Evolutionary conservation across 1,140 invertebrate genomes (phyloP).

Genomic region (Drosophila biarmipes): DNA sequence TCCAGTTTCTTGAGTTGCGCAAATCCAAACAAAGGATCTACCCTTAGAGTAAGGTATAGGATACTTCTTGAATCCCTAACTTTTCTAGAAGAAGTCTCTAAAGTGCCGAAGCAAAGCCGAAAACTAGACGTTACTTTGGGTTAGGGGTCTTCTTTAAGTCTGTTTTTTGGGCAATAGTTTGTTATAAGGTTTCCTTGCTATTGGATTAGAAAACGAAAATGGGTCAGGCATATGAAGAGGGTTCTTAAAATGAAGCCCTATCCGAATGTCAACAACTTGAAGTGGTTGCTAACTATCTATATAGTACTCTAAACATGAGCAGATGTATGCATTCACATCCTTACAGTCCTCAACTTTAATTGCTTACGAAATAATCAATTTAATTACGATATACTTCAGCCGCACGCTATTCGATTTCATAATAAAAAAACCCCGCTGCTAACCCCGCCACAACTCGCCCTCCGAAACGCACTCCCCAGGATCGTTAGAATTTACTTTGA

Average conservation of each 20-base stretch:
- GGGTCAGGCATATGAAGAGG: not conserved
- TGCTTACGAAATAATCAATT: not conserved
- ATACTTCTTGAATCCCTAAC: not conserved
- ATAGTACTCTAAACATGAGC: not conserved
- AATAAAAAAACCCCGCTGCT: not conserved
- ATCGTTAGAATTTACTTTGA: conserved; percentile 38
- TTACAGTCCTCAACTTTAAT: not conserved
- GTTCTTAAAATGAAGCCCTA: not conserved
- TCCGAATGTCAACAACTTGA: not conserved
- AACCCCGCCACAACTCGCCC: not conserved
- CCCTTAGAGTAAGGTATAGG: not conserved
- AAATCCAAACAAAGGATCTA: conserved; percentile 40
- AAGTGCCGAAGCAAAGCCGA: conserved; percentile 34
- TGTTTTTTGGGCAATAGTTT: conserved; percentile 6
- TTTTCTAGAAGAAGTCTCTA: conserved; percentile 21
- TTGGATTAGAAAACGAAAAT: conserved; percentile 29
- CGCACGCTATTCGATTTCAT: not conserved
- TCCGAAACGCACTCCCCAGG: not conserved
- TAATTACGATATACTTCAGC: conserved; percentile 2
- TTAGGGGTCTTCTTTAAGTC: conserved; percentile 42
- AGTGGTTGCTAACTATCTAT: not conserved
- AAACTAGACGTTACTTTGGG: conserved; percentile 3
- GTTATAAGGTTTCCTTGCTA: conserved; percentile 38
- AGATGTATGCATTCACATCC: not conserved
- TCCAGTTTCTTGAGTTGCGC: conserved; percentile 30